Evolutionary conservation across 2,797 vertebrate species (phyloP).

Genomic region (Margarornis squamiger): DNA sequence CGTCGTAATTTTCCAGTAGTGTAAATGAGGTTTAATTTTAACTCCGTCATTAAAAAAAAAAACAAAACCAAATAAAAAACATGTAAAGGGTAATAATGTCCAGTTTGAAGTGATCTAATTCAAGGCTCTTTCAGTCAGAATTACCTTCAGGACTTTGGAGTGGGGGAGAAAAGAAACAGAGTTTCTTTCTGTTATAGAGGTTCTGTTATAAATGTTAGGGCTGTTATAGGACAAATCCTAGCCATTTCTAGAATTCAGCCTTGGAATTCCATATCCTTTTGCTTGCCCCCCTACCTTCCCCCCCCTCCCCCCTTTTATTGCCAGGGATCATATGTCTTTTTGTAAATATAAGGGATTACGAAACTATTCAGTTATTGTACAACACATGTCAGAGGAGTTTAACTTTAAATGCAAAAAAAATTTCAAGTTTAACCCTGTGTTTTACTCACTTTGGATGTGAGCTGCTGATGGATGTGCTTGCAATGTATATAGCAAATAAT

Average conservation of each 20-base stretch:
- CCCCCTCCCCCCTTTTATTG: background rate
- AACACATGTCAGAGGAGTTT: background rate
- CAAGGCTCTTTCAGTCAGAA: background rate
- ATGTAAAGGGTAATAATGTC: background rate
- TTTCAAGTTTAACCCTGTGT: background rate
- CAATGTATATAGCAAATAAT: background rate
- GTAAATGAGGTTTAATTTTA: background rate
- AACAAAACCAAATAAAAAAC: background rate
- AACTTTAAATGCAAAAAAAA: background rate
- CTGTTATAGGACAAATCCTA: background rate
- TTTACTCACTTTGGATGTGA: background rate
- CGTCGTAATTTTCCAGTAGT: background rate
- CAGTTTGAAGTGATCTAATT: background rate
- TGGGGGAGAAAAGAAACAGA: fast-evolving
- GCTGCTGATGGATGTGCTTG: fast-evolving
- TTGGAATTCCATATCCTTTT: background rate
- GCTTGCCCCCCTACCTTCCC: background rate
- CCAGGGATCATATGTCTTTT: background rate
- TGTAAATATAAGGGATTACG: background rate
- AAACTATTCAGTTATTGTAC: background rate
- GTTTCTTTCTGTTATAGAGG: background rate
- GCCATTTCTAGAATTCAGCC: background rate
- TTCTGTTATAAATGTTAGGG: background rate
- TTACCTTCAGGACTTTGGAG: background rate
- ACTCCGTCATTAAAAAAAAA: background rate